Evolutionary conservation across 2,888 invertebrate species (phyloP).

Genomic region (Barypeithes pellucidus): DNA sequence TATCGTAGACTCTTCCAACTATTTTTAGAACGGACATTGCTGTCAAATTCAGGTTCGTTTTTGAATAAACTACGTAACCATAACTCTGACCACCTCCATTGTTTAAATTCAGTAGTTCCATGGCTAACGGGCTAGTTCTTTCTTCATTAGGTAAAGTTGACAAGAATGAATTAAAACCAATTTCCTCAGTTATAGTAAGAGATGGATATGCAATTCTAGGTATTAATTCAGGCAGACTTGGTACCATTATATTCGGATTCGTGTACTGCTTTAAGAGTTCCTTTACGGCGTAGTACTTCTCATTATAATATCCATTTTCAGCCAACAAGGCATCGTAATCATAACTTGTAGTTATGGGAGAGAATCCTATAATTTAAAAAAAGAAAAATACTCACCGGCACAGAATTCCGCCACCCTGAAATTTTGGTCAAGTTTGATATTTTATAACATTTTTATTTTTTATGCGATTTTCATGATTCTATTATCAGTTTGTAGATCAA

Average conservation of each 20-base stretch:
- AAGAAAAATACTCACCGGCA: too few relatives aligned
- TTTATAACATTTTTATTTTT: too few relatives aligned
- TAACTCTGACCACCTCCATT: slow-evolving; percentile 73
- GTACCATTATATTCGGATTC: slow-evolving; percentile 62
- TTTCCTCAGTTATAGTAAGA: slow-evolving; percentile 57
- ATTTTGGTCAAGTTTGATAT: too few relatives aligned
- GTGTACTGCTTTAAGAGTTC: slow-evolving; percentile 70
- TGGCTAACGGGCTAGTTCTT: slow-evolving; percentile 62
- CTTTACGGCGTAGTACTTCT: slow-evolving; percentile 78
- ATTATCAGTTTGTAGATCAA: too few relatives aligned
- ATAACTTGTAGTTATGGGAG: slow-evolving; percentile 69
- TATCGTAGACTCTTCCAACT: slow-evolving; percentile 71
- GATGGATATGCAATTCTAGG: slow-evolving; percentile 64
- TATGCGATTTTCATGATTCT: too few relatives aligned
- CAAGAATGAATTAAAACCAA: slow-evolving; percentile 56
- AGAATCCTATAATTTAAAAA: slow-evolving; percentile 55
- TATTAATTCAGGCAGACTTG: slow-evolving; percentile 63
- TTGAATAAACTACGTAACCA: slow-evolving; percentile 74
- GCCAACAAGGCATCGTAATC: slow-evolving; percentile 89
- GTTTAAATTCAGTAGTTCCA: slow-evolving; percentile 68
- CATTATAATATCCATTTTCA: slow-evolving; percentile 91
- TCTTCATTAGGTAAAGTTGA: slow-evolving; percentile 55
- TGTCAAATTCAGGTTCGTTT: slow-evolving; percentile 62
- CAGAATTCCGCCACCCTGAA: too few relatives aligned
- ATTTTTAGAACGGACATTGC: slow-evolving; percentile 65